A percentile compares a stretch with the other conserved stretches of the same genome.
Conservation (phyloP, 1,140 invertebrate species). For the Bactericera cockerelli region DNA sequence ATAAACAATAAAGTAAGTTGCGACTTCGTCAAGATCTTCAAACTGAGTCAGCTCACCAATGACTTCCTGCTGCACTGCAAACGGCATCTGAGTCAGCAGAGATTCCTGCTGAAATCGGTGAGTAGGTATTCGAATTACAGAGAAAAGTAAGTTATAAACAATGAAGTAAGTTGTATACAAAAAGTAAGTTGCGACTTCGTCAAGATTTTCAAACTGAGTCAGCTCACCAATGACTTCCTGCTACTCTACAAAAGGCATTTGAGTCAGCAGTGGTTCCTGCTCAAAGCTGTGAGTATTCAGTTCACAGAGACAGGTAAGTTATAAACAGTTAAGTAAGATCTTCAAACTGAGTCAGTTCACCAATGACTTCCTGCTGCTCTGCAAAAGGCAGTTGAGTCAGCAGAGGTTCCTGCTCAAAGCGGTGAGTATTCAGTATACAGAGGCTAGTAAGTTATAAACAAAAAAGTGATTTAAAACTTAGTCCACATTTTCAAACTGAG, state of each 20-base stretch:
- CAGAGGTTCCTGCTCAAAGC: background rate
- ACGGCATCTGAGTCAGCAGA: constrained; percentile 1
- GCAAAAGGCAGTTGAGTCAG: background rate
- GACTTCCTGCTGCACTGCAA: constrained; percentile 1
- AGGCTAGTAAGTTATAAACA: no score
- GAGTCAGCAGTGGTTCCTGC: background rate
- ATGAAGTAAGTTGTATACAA: no score
- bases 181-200: background rate
- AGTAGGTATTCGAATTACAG: no score
- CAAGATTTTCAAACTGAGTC: background rate
- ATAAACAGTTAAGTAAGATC: no score
- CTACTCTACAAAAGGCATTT: background rate
- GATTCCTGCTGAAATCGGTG: background rate
- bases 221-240: background rate
- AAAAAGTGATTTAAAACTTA: background rate
- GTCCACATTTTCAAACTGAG: background rate
- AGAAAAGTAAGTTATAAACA: no score
- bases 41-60: background rate
- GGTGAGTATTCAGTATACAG: no score
- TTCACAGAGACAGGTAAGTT: no score
- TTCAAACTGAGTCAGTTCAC: background rate
- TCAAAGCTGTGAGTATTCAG: background rate
- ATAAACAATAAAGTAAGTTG: no score
- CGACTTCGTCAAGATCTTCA: constrained; percentile 6
- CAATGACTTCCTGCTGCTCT: background rate